Evolutionary conservation across 1,140 invertebrate genomes (phyloP).

Genomic region (Sitobion miscanthi): DNA sequence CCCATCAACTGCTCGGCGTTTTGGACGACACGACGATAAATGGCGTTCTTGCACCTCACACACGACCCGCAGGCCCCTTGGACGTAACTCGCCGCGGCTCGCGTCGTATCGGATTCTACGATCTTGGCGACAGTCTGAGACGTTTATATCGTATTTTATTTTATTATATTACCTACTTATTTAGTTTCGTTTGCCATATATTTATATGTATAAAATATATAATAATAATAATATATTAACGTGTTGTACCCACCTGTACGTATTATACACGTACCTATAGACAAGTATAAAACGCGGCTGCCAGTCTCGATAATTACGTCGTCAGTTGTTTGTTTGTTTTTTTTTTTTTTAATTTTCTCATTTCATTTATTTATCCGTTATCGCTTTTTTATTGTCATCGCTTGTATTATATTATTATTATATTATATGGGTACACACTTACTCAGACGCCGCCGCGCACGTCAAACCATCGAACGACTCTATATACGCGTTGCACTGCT

Average conservation of each 20-base stretch:
- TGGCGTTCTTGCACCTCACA: background rate
- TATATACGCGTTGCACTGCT: too few relatives aligned
- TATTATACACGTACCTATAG: too few relatives aligned
- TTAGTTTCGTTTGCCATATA: background rate
- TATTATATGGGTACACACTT: background rate
- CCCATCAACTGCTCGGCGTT: background rate
- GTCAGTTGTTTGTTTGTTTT: background rate
- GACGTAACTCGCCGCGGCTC: background rate
- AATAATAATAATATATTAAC: background rate
- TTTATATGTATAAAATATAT: background rate
- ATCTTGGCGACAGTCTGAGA: conserved; percentile 39
- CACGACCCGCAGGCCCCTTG: background rate
- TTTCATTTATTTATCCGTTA: background rate
- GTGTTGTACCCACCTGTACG: background rate
- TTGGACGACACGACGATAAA: background rate
- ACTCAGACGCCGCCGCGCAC: background rate
- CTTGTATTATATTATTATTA: background rate
- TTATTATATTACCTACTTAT: background rate
- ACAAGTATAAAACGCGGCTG: background rate
- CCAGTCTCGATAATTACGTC: background rate
- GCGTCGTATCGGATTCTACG: background rate
- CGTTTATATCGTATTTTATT: conserved; percentile 8
- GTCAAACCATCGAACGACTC: background rate
- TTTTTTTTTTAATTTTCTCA: background rate
- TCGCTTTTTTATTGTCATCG: conserved; percentile 29